Evolutionary conservation across 2,888 invertebrate species (phyloP).

Genomic region (Nesidiocoris tenuis): DNA sequence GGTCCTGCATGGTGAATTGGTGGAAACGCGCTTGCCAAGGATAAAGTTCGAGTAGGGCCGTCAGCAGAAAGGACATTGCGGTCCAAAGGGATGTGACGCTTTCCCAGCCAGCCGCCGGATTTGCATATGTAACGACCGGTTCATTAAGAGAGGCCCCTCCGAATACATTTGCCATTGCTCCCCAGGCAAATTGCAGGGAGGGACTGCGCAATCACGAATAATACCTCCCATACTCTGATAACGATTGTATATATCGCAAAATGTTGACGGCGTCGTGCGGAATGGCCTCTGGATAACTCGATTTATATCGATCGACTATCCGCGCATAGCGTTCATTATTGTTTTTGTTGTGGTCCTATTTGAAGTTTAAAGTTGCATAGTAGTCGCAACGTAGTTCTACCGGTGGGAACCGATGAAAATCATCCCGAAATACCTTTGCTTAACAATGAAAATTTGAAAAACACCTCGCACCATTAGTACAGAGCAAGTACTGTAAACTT

Average conservation of each 20-base stretch:
- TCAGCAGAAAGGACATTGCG: background rate
- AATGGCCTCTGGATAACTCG: too few relatives aligned
- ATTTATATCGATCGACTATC: too few relatives aligned
- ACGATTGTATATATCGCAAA: background rate
- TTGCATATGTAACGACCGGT: conserved; percentile 41
- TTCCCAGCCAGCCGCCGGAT: conserved; percentile 1
- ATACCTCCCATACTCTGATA: conserved; percentile 3
- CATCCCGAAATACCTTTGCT: too few relatives aligned
- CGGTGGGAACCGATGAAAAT: too few relatives aligned
- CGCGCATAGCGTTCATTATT: too few relatives aligned
- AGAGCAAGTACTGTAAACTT: too few relatives aligned
- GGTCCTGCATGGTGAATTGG: background rate
- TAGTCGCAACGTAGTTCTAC: too few relatives aligned
- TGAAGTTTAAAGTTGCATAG: too few relatives aligned
- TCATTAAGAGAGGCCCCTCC: conserved; percentile 17
- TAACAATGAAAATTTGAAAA: too few relatives aligned
- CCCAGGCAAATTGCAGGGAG: conserved; percentile 4
- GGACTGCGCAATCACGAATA: conserved; percentile 31
- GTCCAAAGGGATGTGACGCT: background rate
- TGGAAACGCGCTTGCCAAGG: background rate
- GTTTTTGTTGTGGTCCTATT: too few relatives aligned
- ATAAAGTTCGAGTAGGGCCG: background rate
- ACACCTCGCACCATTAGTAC: too few relatives aligned
- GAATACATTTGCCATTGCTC: conserved; percentile 27
- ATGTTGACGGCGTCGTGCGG: too few relatives aligned